Conservation (phyloP, 2,113 vertebrate genomes). For the Phainopepla nitens region DNA sequence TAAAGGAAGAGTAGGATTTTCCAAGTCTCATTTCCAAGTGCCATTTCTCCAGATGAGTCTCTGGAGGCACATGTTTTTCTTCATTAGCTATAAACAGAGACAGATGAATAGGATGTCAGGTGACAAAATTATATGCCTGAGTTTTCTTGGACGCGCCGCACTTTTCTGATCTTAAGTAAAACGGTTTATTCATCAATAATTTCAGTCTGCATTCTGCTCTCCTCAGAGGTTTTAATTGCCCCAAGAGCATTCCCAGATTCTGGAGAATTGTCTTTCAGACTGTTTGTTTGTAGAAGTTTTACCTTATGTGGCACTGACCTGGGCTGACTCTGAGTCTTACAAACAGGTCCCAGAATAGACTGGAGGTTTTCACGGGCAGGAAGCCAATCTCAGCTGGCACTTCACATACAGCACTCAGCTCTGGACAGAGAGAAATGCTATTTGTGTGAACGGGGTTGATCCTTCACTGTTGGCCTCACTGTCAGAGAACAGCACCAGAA, state of each 20-base stretch:
- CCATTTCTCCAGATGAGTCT: not conserved
- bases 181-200: not conserved
- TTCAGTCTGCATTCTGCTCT: not conserved
- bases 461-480: not conserved
- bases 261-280: not conserved
- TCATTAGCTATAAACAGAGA: not conserved
- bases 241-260: not conserved
- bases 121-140: not conserved
- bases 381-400: not conserved
- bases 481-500: not conserved
- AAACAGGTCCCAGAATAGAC: not conserved
- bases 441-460: not conserved
- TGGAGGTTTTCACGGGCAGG: not conserved
- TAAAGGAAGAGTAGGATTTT: not conserved
- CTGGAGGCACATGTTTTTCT: not conserved
- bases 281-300: not conserved
- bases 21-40: not conserved
- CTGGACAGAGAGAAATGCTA: not conserved
- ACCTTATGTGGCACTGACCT: not conserved
- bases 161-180: not conserved
- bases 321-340: not conserved
- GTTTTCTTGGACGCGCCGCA: fast-evolving
- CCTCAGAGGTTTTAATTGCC: not conserved
- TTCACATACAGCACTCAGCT: not conserved
- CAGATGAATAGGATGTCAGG: not conserved